These are phyloP conservation scores for Synanthedon vespiformis DNA, from an alignment of 2,888 invertebrate species.

Conservation along the genomic window DNA sequence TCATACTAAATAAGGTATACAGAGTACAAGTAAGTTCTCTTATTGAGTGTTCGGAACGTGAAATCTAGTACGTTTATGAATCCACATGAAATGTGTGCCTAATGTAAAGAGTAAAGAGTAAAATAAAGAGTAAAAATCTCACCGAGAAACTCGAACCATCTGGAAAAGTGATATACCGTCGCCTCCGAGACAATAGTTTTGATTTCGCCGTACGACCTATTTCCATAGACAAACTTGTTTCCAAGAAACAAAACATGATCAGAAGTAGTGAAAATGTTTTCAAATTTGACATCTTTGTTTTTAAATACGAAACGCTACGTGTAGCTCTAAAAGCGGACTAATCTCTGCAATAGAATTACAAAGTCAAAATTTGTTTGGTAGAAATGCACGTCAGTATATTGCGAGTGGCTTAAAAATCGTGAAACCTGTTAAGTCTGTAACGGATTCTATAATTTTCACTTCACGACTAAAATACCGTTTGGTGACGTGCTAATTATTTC, in stretches of 20 bases:
- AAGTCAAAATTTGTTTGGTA: neutral
- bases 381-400: neutral
- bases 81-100: too few species aligned
- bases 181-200: conserved; percentile 65
- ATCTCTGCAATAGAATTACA: neutral
- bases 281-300: conserved; percentile 8
- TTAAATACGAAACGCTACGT: too few species aligned
- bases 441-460: neutral
- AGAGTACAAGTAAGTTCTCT: too few species aligned
- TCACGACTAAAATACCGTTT: neutral
- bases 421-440: neutral
- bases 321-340: neutral
- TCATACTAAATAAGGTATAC: too few species aligned
- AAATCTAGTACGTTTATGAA: too few species aligned
- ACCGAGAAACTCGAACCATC: conserved; percentile 79
- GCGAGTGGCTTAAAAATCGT: too few species aligned
- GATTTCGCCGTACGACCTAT: conserved; percentile 13
- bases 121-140: conserved; percentile 28
- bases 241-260: conserved; percentile 7
- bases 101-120: too few species aligned
- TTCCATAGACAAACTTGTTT: conserved; percentile 10
- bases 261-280: conserved; percentile 11
- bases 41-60: too few species aligned
- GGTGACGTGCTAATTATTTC: neutral
- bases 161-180: conserved; percentile 77